Evolutionary conservation across 2,797 vertebrate genomes (phyloP).

Genomic region (Sciurus carolinensis): DNA sequence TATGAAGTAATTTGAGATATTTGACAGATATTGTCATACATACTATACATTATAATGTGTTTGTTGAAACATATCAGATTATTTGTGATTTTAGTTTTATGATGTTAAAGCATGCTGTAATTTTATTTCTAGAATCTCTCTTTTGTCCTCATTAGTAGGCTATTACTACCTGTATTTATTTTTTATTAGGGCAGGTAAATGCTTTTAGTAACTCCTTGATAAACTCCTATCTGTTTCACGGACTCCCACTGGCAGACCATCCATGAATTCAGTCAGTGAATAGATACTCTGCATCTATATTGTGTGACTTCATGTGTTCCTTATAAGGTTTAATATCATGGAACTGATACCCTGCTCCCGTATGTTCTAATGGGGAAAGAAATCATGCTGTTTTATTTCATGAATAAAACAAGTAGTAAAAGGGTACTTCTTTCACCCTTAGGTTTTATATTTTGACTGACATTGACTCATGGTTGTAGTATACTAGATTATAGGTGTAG

Average conservation of each 20-base stretch:
- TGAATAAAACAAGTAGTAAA: constrained; percentile 37
- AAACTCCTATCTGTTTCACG: constrained; percentile 54
- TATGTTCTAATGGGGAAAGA: constrained; percentile 26
- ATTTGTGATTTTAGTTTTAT: constrained; percentile 67
- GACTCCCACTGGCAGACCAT: neutral
- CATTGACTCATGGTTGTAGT: constrained; percentile 50
- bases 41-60: neutral
- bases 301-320: neutral
- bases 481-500: neutral
- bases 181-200: constrained; percentile 10
- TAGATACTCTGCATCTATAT: neutral
- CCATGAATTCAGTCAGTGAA: constrained; percentile 13
- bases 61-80: constrained; percentile 53
- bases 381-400: constrained; percentile 37
- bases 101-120: constrained; percentile 49
- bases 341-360: neutral
- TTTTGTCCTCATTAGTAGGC: constrained; percentile 35
- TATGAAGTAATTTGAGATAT: constrained; percentile 32
- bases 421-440: constrained; percentile 5
- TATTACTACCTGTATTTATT: constrained; percentile 51
- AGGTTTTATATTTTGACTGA: constrained; percentile 54
- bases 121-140: constrained; percentile 62
- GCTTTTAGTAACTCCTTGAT: constrained; percentile 29
- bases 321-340: constrained; percentile 26
- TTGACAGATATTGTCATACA: constrained; percentile 36